Base-by-base conservation (phyloP, 2,888 invertebrate genomes). In the Phyllotreta striolata region DNA sequence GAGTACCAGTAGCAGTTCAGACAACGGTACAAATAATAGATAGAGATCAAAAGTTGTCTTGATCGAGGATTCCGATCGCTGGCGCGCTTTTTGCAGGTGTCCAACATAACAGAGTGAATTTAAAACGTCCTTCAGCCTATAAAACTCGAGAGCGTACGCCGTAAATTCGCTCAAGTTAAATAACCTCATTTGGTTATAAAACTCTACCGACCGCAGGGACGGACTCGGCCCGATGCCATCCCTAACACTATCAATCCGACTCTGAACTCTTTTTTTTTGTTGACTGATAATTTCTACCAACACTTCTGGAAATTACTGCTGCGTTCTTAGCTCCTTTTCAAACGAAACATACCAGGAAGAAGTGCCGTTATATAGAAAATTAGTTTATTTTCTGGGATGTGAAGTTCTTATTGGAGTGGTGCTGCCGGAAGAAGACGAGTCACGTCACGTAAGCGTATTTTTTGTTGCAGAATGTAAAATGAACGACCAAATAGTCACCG, bases 401-500 rank as follows among this genome's bases (percentile, higher is more conserved):
- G 2, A 24, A 9, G 10, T 41, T 41, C 10, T 41, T 41, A 41
- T 41, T 3, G 3, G 10, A 9, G 1, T 41, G n/a, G 3, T n/a
- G 9, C 10, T 41, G 9, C 10, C 10, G 41, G 9, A n/a, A 10
- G 41, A 9, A 41, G 41, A n/a, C 10, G 10, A 41, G 24, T 49
- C 6, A 3, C 10, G 10, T 35, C 34, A 3, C 1, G 3, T 7
- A 5, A 24, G 6, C 10, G 35, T 62, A 46, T 4, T 39, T 54
- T 10, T 66, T 58, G 51, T 77, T 77, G 10, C 70, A 81, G 81
- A 79, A 69, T 81, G 81, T 65, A 78, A 74, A 73, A 89, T 95
- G 74, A 93, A 95, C 77, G 94, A 94, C 0, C 91, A 92, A 80
- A 87, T 86, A 43, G 92, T 93, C 35, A 87, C 89, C 70, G 91